phyloP scores from a whole-genome alignment of 2,797 vertebrate genomes.

The Cynodonichthys magdalenae region DNA sequence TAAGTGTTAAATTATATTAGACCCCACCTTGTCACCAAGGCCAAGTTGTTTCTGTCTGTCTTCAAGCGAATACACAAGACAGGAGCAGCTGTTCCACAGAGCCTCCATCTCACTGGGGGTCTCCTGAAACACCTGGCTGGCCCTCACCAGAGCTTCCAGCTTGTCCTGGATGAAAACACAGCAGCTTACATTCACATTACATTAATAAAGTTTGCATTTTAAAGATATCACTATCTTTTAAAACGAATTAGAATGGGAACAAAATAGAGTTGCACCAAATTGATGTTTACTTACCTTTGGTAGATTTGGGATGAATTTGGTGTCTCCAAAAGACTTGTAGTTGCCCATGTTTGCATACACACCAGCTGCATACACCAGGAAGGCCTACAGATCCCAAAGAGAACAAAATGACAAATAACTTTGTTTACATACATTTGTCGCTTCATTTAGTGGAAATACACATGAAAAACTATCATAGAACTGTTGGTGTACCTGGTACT shows the following conservation, averaged over 20 bases:
- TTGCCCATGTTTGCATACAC: conserved; percentile 96
- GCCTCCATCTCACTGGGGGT: conserved; percentile 78
- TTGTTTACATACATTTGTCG: not conserved
- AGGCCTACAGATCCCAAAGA: conserved; percentile 75
- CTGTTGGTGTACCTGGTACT: conserved; percentile 84
- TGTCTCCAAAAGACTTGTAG: conserved; percentile 96
- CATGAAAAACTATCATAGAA: not conserved
- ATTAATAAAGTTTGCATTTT: not conserved
- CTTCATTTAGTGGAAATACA: not conserved
- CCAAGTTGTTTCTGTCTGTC: conserved; percentile 88
- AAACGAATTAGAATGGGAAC: not conserved
- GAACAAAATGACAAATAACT: not conserved
- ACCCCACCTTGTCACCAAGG: conserved; percentile 84
- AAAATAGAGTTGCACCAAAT: not conserved
- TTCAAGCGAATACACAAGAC: conserved; percentile 87
- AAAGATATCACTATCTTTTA: not conserved
- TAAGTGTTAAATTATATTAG: conserved; percentile 2
- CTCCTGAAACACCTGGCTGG: conserved; percentile 85
- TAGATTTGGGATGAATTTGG: conserved; percentile 92
- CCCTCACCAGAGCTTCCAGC: conserved; percentile 85
- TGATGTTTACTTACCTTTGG: conserved; percentile 80
- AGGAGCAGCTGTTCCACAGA: conserved; percentile 85
- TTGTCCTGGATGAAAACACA: conserved; percentile 81
- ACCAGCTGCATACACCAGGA: conserved; percentile 90
- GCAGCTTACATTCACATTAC: conserved; percentile 2